phyloP scores from a whole-genome alignment of 2,888 invertebrate species.

The Hirtodrosophila duncani region DNA sequence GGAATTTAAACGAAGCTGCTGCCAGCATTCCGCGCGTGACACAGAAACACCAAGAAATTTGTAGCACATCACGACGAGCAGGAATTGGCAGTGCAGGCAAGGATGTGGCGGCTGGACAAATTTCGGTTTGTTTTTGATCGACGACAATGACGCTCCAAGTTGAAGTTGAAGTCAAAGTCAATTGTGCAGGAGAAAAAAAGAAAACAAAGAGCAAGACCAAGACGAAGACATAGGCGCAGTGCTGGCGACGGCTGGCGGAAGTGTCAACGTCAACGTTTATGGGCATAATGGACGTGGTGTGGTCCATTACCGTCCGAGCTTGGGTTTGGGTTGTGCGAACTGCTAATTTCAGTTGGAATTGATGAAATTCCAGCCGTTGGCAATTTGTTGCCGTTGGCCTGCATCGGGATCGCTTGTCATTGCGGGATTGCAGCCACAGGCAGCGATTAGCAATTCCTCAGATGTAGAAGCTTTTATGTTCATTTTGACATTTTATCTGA shows the following conservation, averaged over 20 bases:
- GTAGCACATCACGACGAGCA: constrained; percentile 35
- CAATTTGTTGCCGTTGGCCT: constrained; percentile 34
- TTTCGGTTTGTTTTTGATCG: constrained; percentile 69
- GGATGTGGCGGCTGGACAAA: constrained; percentile 55
- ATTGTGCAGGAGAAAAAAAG: neutral
- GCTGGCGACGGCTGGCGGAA: constrained; percentile 55
- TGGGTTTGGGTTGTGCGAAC: constrained; percentile 22
- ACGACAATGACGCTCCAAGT: too few relatives aligned
- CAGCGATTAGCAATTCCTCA: constrained; percentile 73
- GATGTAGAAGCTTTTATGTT: constrained; percentile 76
- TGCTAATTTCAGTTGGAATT: constrained; percentile 68
- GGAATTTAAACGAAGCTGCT: constrained; percentile 78
- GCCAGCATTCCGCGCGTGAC: constrained; percentile 73
- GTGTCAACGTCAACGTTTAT: constrained; percentile 72
- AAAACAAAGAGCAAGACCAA: neutral
- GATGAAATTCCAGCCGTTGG: constrained; percentile 58
- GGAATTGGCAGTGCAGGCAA: neutral
- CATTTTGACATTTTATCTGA: constrained; percentile 76
- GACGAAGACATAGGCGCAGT: constrained; percentile 29
- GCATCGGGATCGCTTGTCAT: constrained; percentile 22
- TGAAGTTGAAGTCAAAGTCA: constrained; percentile 19
- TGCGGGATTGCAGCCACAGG: constrained; percentile 17
- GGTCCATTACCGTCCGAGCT: constrained; percentile 57
- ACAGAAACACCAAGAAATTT: constrained; percentile 71
- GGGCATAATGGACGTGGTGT: constrained; percentile 74